These are phyloP conservation scores for Stomatorhinus ivindoensis DNA, from an alignment of 2,113 vertebrate species.

Conservation along the genomic window DNA sequence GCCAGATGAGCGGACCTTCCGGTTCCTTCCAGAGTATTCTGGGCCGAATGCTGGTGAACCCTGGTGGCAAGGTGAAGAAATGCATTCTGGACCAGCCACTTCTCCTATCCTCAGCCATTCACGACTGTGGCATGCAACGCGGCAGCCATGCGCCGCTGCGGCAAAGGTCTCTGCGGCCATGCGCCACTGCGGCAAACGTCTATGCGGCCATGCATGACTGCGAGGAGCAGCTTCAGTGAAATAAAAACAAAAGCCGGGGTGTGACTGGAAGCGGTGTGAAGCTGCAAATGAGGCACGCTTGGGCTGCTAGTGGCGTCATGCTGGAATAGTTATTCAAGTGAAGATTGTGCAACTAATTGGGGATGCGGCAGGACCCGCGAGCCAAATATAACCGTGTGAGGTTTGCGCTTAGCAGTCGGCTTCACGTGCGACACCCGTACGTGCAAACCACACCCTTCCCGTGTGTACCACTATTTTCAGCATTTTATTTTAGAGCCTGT, in stretches of 20 bases:
- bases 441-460: not conserved
- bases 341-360: not conserved
- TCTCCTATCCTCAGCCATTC: not conserved
- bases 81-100: not conserved
- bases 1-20: not conserved
- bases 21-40: not conserved
- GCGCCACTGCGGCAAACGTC: not conserved
- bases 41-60: not conserved
- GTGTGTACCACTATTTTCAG: not conserved
- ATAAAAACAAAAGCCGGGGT: not conserved
- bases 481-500: not conserved
- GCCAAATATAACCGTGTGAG: not conserved
- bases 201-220: not conserved
- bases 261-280: slow-evolving; percentile 11
- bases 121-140: too few relatives aligned
- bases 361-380: not conserved
- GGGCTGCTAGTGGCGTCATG: not conserved
- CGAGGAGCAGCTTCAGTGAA: not conserved
- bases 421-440: not conserved
- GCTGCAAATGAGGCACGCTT: slow-evolving; percentile 8
- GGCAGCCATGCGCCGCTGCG: too few relatives aligned
- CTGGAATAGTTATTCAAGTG: not conserved
- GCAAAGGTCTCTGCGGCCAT: not conserved
- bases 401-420: not conserved
- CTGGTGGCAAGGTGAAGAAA: not conserved